Base-by-base conservation (phyloP, 2,113 vertebrate species). In the Xiphophorus hellerii region DNA sequence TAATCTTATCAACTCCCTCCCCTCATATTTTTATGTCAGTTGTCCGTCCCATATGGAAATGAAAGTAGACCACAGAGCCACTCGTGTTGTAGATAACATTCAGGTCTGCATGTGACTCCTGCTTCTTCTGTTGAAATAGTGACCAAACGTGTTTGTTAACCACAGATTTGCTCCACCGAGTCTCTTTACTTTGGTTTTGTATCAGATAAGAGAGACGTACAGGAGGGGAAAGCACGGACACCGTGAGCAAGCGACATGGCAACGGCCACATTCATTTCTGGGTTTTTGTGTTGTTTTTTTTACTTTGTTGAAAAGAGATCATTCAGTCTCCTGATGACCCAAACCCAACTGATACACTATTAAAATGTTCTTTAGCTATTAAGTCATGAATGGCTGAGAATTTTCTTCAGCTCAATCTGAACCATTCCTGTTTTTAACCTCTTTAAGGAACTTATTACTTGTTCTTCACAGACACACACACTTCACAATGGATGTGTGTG, bases 1-100 rank as follows among this genome's bases (percentile, higher is more conserved):
- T 27, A 20, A 33, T 17, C 31, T 15, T 0, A 8, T 37, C 6
- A 0, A 22, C 33, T 0, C 27, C 11, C 31, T 22, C 31, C 75
- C 86, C 79, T 78, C 20, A 2, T 0, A 4, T 10, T 28, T 0
- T 11, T 3, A 48, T 3, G 5, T 1, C 7, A 78, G 9, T 90
- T 88, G 89, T 88, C 31, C 3, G 0, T 37, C 71, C 91, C 85
- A 85, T 27, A 14, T 48, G 81, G 77, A 87, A 84, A 69, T 25
- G 29, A 78, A 65, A 62, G 58, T 44, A 42, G 63, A 66, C 33
- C 39, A 44, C 44, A n/a, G 64, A 42, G 60, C 3, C 22, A 9
- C 20, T 28, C 66, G 27, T 3, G 3, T 42, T 71, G 39, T 30
- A 42, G 17, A 54, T 61, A 64, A 3, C 17, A 1, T 74, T 77